Conservation (phyloP, 2,888 invertebrate species). For the Noctua pronuba region DNA sequence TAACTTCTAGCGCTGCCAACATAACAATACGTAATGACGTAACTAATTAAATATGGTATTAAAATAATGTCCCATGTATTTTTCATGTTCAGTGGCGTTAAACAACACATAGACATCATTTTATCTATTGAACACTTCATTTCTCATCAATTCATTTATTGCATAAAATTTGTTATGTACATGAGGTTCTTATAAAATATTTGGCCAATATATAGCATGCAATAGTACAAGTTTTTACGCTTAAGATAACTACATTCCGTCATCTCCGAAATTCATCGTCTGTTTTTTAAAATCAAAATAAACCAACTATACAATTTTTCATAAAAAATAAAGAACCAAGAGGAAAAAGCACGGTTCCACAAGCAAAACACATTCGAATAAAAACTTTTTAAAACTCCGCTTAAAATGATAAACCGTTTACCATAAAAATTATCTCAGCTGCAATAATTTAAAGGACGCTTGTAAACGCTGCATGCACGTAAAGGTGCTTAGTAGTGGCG, state of each 20-base stretch:
- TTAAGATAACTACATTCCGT: no score
- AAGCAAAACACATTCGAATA: neutral
- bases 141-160: no score
- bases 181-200: no score
- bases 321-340: neutral
- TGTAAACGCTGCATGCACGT: constrained; percentile 42
- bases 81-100: neutral
- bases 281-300: neutral
- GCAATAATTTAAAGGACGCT: constrained; percentile 49
- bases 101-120: neutral
- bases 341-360: neutral
- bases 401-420: constrained; percentile 36
- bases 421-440: constrained; percentile 43
- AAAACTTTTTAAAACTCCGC: constrained; percentile 19
- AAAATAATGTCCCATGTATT: constrained; percentile 1
- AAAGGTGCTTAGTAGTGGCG: constrained; percentile 53
- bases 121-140: neutral
- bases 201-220: no score
- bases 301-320: neutral
- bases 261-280: neutral
- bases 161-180: no score
- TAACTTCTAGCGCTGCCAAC: constrained; percentile 40
- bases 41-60: constrained; percentile 2
- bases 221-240: no score
- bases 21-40: constrained; percentile 35